These are phyloP conservation scores for Thysanoteuthis rhombus DNA, from an alignment of 2,888 invertebrate species.

Conservation along the genomic window DNA sequence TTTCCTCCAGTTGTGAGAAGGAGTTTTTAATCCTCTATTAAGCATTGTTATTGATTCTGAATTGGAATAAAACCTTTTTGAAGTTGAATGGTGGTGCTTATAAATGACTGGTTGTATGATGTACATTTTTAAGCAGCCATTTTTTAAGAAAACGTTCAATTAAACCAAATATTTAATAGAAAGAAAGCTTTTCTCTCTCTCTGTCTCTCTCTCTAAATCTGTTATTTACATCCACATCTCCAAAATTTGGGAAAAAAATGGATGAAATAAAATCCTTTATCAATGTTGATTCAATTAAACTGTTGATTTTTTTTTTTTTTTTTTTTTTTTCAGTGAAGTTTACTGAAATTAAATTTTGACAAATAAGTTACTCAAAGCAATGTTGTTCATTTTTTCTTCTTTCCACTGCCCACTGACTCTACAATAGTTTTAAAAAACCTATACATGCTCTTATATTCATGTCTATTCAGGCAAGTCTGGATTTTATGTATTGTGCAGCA, in stretches of 20 bases:
- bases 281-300: background rate
- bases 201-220: background rate
- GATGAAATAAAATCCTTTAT: constrained; percentile 12
- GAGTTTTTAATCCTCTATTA: background rate
- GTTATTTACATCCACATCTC: constrained; percentile 12
- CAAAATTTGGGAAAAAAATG: background rate
- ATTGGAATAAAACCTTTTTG: background rate
- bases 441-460: background rate
- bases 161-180: background rate
- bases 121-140: constrained; percentile 12
- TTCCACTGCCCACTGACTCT: background rate
- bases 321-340: background rate
- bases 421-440: background rate
- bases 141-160: background rate
- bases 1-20: background rate
- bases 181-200: background rate
- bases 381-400: background rate
- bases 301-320: background rate
- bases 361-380: background rate
- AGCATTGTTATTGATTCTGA: background rate
- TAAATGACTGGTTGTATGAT: background rate
- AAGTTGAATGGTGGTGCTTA: background rate
- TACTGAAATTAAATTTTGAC: constrained; percentile 12
- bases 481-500: background rate
- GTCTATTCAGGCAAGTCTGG: background rate